Percentiles rank a stretch among this genome's conserved stretches.
phyloP scores from a whole-genome alignment of 2,888 invertebrate genomes.

The Prionchulus punctatus region DNA sequence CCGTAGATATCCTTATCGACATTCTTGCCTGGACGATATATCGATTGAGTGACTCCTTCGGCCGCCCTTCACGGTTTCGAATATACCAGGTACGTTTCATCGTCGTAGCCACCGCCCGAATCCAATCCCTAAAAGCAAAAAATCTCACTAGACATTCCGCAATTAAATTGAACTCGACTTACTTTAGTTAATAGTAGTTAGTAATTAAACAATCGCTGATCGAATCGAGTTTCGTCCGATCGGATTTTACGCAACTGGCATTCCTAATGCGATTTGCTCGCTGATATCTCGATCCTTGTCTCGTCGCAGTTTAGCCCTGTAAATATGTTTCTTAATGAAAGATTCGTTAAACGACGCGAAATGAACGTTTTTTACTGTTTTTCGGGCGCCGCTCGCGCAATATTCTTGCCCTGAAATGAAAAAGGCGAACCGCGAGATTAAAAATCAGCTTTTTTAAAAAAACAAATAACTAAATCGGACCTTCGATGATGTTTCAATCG shows the following conservation, averaged over 20 bases:
- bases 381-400: constrained; percentile 81
- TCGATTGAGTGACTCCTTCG: constrained; percentile 64
- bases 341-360: too few relatives aligned
- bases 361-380: too few relatives aligned
- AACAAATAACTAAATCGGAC: too few relatives aligned
- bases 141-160: too few relatives aligned
- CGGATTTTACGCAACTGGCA: constrained; percentile 62
- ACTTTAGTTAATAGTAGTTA: too few relatives aligned
- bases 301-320: constrained; percentile 61
- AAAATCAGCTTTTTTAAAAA: too few relatives aligned
- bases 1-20: constrained; percentile 77
- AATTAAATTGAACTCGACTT: constrained; percentile 26
- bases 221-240: constrained; percentile 48
- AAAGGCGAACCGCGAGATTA: background rate
- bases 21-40: constrained; percentile 72
- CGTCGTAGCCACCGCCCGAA: constrained; percentile 74
- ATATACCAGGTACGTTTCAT: constrained; percentile 92
- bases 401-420: constrained; percentile 58
- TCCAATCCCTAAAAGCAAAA: constrained; percentile 61
- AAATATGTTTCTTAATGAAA: too few relatives aligned
- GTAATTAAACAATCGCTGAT: constrained; percentile 86
- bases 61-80: constrained; percentile 93
- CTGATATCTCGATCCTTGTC: constrained; percentile 91
- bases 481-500: constrained; percentile 36
- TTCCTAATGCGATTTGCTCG: constrained; percentile 89